Evolutionary conservation across 2,797 vertebrate species (phyloP).

Genomic region (Steatocranus sp.): DNA sequence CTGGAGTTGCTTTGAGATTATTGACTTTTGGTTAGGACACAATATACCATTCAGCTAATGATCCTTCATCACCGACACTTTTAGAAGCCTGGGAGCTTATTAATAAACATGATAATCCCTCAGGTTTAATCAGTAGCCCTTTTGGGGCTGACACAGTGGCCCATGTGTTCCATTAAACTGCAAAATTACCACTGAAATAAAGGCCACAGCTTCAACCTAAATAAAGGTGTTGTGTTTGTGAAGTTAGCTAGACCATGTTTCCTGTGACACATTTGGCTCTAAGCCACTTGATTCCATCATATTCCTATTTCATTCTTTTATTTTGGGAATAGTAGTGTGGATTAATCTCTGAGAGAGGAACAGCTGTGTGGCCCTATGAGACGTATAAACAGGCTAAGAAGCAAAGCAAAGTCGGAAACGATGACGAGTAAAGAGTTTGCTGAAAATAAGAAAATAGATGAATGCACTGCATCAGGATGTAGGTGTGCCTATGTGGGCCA

Average conservation of each 20-base stretch:
- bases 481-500: background rate
- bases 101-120: background rate
- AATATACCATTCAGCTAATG: background rate
- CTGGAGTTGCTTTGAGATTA: background rate
- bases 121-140: background rate
- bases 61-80: accelerated
- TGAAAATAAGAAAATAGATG: background rate
- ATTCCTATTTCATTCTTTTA: background rate
- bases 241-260: background rate
- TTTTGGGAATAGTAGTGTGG: background rate
- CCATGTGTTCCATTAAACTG: background rate
- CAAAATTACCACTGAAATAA: background rate
- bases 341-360: background rate
- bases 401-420: background rate
- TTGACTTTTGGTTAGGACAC: background rate
- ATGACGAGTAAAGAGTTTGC: background rate
- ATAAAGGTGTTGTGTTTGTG: background rate
- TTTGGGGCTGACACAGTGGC: background rate
- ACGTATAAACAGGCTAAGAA: background rate
- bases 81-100: background rate
- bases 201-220: accelerated
- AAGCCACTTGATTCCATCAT: background rate
- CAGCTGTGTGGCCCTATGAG: background rate
- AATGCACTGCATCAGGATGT: background rate
- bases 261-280: background rate